Evolutionary conservation across 2,888 invertebrate genomes (phyloP).

Genomic region (Andrena hattorfiana): DNA sequence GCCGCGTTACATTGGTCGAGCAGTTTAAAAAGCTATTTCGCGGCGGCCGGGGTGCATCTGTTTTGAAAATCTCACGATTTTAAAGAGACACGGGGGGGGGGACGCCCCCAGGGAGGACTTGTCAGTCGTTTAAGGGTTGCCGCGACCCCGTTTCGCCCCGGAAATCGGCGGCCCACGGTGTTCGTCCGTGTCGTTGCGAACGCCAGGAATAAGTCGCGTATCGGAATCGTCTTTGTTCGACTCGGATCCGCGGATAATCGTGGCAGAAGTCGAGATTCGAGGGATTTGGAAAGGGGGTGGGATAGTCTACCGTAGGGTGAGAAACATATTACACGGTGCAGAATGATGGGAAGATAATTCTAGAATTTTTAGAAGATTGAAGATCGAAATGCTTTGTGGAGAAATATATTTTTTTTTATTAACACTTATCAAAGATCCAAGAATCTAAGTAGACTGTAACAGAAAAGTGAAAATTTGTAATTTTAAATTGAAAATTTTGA

Average conservation of each 20-base stretch:
- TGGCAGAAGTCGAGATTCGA: conserved; percentile 21
- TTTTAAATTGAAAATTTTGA: too few relatives aligned
- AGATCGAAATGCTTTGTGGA: not conserved
- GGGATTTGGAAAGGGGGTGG: not conserved
- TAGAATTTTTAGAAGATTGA: not conserved
- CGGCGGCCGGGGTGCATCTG: conserved; percentile 79
- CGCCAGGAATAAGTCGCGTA: conserved; percentile 35
- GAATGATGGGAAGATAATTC: not conserved
- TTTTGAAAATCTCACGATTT: conserved; percentile 77
- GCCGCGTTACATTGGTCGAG: conserved; percentile 71
- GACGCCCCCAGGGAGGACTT: conserved; percentile 60
- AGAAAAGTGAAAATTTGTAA: too few relatives aligned
- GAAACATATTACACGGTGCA: not conserved
- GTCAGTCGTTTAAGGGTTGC: conserved; percentile 71
- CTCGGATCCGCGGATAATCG: conserved; percentile 30
- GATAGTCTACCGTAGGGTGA: conserved; percentile 10
- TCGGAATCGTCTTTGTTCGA: conserved; percentile 23
- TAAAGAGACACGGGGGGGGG: conserved; percentile 65
- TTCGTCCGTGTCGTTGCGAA: not conserved
- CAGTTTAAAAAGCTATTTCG: conserved; percentile 82
- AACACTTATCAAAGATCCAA: not conserved
- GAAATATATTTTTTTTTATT: too few relatives aligned
- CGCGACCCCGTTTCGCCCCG: conserved; percentile 49
- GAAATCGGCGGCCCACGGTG: conserved; percentile 55
- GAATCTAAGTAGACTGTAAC: too few relatives aligned